Evolutionary conservation across 2,888 invertebrate species (phyloP).

Genomic region (Oasisia sp.): DNA sequence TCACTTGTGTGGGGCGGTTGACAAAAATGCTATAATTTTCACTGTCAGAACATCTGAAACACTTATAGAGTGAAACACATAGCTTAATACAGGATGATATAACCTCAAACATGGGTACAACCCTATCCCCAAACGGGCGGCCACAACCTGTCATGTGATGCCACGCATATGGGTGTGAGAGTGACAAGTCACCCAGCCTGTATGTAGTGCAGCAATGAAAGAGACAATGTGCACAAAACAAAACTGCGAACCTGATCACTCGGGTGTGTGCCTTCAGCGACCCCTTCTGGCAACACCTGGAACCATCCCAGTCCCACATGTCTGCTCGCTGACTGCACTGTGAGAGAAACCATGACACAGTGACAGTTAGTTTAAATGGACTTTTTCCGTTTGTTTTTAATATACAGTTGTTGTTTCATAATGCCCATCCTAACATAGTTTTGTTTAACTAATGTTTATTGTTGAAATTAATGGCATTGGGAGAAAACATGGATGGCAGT

Average conservation of each 20-base stretch:
- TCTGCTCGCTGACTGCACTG: conserved; percentile 90
- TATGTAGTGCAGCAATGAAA: background rate
- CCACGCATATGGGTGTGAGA: background rate
- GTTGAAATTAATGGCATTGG: no score
- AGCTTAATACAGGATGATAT: background rate
- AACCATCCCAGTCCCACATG: conserved; percentile 78
- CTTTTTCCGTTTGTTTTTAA: no score
- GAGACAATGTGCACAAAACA: background rate
- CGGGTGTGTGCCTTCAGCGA: conserved; percentile 64
- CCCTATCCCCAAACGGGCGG: background rate
- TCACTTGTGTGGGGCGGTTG: background rate
- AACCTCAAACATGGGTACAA: background rate
- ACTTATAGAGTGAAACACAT: background rate
- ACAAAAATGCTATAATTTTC: background rate
- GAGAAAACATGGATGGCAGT: no score
- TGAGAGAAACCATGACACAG: conserved; percentile 41
- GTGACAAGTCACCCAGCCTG: background rate
- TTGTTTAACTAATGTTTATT: no score
- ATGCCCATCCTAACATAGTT: no score
- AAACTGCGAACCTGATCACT: conserved; percentile 59
- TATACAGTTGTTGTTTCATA: no score
- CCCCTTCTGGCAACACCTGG: conserved; percentile 50
- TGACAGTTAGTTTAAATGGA: background rate
- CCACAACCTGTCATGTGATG: background rate
- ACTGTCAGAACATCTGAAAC: background rate